Evolutionary conservation across 1,140 invertebrate species (phyloP), one percentile per base, ranked within the genome.

Genomic region (Chlorops oryzae): DNA sequence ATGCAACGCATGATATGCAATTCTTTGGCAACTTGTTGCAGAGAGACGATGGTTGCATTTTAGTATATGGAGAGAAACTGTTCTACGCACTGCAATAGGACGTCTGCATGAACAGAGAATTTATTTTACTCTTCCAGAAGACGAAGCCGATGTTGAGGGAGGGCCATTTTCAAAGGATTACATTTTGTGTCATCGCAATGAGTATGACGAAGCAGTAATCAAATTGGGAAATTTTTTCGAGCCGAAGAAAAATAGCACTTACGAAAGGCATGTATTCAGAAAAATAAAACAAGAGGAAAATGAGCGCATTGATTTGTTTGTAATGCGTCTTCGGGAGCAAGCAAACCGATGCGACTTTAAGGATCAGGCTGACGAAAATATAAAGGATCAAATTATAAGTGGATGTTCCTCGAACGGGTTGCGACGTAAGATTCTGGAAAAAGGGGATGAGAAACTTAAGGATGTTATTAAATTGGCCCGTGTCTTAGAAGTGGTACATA

Each of bases 191-290:
- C 5, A 44, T 24, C 9, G 2, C 3, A 3, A 23, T 25, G 5
- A 5, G 25, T 44, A 44, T 15, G 21, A 23, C 3, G 5, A 5
- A 27, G 25, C 44, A 18, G 21, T 46, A 9, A 9, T 20, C 10
- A 46, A 34, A n/a, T 20, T 46, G 7, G 20, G 15, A 15, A 32
- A 7, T 9, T 22, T 18, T 15, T 46, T 46, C 15, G 10, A 17
- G 17, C 44, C 44, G 5, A 46, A 46, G n/a, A 5, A 46, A n/a
- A 46, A 46, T 18, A n/a, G 10, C 9, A 28, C 27, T 2, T 46
- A 32, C n/a, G 44, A 46, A 18, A 7, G 44, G n/a, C 44, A 46
- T 20, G 6, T 34, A 3, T 46, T 46, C 5, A 27, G 25, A 3
- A n/a, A 46, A 22, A 46, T 46, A 18, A 46, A 24, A 7, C 44